Percentiles rank a stretch among this genome's conserved stretches.
Evolutionary conservation across 2,797 vertebrate genomes (phyloP).

Genomic region (Ibycter americanus): DNA sequence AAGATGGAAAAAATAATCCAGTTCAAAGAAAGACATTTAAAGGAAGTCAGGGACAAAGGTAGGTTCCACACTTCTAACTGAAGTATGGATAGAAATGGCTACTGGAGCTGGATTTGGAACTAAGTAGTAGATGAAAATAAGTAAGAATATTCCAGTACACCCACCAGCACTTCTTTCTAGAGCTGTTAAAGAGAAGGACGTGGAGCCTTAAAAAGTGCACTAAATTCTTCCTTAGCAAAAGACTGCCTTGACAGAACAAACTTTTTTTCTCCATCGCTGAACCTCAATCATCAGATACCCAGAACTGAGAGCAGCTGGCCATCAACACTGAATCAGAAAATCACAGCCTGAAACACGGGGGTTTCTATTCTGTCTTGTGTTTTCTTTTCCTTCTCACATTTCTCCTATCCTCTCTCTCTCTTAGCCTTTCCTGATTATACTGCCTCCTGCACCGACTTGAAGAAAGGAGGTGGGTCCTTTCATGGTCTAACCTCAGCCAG

Average conservation of each 20-base stretch:
- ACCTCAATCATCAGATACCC: neutral
- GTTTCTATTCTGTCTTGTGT: neutral
- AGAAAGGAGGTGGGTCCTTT: neutral
- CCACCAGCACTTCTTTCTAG: neutral
- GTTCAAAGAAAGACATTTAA: neutral
- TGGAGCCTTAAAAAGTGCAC: neutral
- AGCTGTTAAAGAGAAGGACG: neutral
- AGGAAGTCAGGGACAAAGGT: neutral
- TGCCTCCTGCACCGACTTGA: neutral
- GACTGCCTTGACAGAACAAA: neutral
- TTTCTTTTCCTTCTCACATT: neutral
- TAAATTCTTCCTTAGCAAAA: neutral
- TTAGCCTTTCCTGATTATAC: neutral
- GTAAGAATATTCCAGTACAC: neutral
- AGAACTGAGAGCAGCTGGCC: neutral
- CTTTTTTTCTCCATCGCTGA: neutral
- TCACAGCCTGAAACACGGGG: neutral
- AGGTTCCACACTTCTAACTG: neutral
- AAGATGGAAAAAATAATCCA: neutral
- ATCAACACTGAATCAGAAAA: neutral
- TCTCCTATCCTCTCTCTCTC: neutral
- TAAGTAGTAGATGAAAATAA: neutral
- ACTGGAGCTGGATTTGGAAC: neutral
- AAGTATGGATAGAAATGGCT: neutral
- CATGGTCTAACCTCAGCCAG: no score